Evolutionary conservation across 2,113 vertebrate species (phyloP), one percentile per base, ranked within the genome.

Genomic region (Tupaia chinensis): DNA sequence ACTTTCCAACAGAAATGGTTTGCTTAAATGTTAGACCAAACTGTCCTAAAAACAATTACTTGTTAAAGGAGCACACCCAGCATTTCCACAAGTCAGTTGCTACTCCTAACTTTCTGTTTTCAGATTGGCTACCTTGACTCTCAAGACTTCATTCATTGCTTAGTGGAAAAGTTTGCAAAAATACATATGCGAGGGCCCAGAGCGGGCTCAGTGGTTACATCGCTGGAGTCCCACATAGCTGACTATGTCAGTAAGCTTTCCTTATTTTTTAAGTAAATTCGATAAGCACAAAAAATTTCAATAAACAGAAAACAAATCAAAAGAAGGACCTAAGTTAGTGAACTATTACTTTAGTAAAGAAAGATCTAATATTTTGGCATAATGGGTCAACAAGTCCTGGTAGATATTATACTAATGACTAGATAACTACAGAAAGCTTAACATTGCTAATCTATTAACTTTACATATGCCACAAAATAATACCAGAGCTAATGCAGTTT

Each of bases 201-300:
- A 44, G 44, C 3, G 3, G 44, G 44, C 44, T 44, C 44, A 44
- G 44, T 44, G 44, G 44, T 44, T 44, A 44, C 44, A 44, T 44
- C 4, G 44, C 44, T 44, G 44, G 44, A 44, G 44, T 44, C 44
- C 44, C 44, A 44, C 44, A 44, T 44, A 5, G 44, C 44, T 44
- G 44, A 44, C 44, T 44, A 44, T 5, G 44, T 32, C 32, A 32
- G 32, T 32, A 32, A 32, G 27, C 25, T 95, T 96, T 96, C 70
- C n/a, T 91, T 91, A 68, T 80, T 61, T 87, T 83, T 61, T 4
- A 93, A 94, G 69, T 94, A 83, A 91, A 95, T 72, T 9, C 68
- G 12, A 79, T 10, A 91, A 87, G 78, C 11, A 85, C 25, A 92
- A 88, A 94, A 91, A 15, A 54, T 29, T 68, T 96, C 5, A 77